Conservation (phyloP, 2,113 vertebrate species). For the Sylvietta virens region DNA sequence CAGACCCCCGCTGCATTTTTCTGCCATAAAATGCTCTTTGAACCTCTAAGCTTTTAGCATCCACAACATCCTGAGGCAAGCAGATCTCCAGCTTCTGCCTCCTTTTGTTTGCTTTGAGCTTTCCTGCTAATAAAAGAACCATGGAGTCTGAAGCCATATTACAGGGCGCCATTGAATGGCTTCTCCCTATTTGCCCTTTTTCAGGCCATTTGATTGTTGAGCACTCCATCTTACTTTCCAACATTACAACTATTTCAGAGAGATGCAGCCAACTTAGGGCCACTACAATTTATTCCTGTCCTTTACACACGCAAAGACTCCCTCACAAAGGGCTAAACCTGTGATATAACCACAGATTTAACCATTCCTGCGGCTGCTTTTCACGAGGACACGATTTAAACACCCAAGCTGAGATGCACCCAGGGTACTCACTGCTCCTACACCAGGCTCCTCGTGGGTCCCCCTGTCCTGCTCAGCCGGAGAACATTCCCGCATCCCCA, state of each 20-base stretch:
- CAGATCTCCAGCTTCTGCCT: not conserved
- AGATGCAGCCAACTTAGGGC: fast-evolving
- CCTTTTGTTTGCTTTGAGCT: not conserved
- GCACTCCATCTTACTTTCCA: not conserved
- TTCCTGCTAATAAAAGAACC: not conserved
- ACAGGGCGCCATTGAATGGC: not conserved
- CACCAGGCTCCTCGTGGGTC: not conserved
- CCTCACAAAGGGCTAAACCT: not conserved
- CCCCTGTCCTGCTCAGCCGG: not conserved
- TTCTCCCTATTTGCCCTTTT: not conserved
- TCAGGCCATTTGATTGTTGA: not conserved
- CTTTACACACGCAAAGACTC: not conserved
- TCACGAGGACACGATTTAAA: not conserved
- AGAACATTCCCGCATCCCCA: not conserved
- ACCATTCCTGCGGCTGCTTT: not conserved
- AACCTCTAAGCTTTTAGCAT: not conserved
- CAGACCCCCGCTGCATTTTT: not conserved
- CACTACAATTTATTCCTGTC: not conserved
- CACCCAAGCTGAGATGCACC: not conserved
- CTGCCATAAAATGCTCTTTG: not conserved
- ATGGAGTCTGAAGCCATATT: not conserved
- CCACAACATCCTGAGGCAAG: not conserved
- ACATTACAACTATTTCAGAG: not conserved
- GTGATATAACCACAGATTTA: not conserved
- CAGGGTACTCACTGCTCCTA: constrained; percentile 10